phyloP scores from a whole-genome alignment of 2,888 invertebrate genomes.

The Volucella inflata region DNA sequence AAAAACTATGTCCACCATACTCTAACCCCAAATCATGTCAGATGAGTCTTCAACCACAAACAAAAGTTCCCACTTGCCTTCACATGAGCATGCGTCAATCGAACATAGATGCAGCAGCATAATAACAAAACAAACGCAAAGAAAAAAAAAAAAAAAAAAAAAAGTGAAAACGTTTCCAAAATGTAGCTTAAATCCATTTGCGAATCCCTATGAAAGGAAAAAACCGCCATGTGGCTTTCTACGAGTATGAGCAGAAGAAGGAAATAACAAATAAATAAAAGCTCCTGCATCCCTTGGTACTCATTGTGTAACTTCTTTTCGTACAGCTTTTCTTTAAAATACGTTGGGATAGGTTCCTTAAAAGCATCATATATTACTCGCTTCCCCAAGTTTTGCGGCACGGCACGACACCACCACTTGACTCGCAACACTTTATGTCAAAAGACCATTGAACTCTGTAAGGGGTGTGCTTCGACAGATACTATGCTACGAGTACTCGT shows the following conservation, averaged over 20 bases:
- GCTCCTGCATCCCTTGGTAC: constrained; percentile 31
- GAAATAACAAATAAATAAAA: constrained; percentile 40
- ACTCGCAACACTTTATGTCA: constrained; percentile 81
- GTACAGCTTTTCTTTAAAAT: constrained; percentile 56
- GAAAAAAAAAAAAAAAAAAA: not conserved
- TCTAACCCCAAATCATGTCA: constrained; percentile 21
- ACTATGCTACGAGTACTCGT: not conserved
- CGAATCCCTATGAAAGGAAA: constrained; percentile 23
- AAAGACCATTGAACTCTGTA: constrained; percentile 83
- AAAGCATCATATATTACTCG: constrained; percentile 43
- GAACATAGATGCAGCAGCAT: constrained; percentile 44
- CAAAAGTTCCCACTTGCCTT: not conserved
- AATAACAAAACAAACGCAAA: not conserved
- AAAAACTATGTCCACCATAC: constrained; percentile 32
- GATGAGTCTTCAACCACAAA: constrained; percentile 41
- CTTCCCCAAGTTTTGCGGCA: constrained; percentile 2
- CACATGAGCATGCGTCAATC: constrained; percentile 63
- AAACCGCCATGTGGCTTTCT: constrained; percentile 40
- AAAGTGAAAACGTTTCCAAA: constrained; percentile 15
- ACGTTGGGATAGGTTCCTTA: constrained; percentile 72
- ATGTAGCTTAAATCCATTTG: not conserved
- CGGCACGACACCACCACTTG: constrained; percentile 78
- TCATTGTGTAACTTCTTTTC: constrained; percentile 65
- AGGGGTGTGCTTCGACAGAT: constrained; percentile 5
- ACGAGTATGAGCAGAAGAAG: not conserved